Evolutionary conservation across 2,888 invertebrate genomes (phyloP), one percentile per base, ranked within the genome.

Genomic region (Cyaniris semiargus): DNA sequence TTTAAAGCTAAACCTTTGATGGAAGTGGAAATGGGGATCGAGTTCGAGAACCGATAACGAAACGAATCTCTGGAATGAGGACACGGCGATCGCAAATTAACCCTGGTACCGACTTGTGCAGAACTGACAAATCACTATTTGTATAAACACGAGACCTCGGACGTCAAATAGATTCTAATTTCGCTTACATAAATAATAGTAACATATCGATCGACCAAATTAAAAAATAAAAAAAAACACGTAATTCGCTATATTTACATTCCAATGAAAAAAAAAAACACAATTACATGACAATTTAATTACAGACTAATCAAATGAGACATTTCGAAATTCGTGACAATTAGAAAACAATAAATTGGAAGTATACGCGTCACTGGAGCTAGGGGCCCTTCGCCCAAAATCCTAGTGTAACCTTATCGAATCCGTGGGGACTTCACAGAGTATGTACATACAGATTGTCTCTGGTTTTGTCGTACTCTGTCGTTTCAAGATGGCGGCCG

Each of bases 1-100:
- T 88, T 93, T 93, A 93, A 93, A 93, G 93, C 93, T 94, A 93
- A 92, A 91, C 90, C 89, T 91, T 91, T 90, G 88, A 89, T 89
- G 89, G 86, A 86, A 82, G 81, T 83, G 82, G 84, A 83, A 83
- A 82, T 84, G 81, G 81, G 83, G 85, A 84, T 83, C 85, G 87
- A 85, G 86, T 85, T 85, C 66, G 85, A 82, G 83, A 87, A 91
- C 87, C 89, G 86, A 87, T 89, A 89, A 89, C 87, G 85, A 88
- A 87, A 53, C 48, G 4, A 82, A 72, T 75, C 76, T 80, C 80
- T 88, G 88, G 89, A 90, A 90, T 88, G 88, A 87, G 88, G 87
- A 84, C 83, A 75, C 83, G 84, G 86, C 86, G 86, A 88, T 83
- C 83, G 60, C 60, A 66, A 66, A 76, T 74, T 13, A 72, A 71